These are phyloP conservation scores for Dynastes tityus DNA, from an alignment of 2,888 invertebrate genomes.

Conservation along the genomic window DNA sequence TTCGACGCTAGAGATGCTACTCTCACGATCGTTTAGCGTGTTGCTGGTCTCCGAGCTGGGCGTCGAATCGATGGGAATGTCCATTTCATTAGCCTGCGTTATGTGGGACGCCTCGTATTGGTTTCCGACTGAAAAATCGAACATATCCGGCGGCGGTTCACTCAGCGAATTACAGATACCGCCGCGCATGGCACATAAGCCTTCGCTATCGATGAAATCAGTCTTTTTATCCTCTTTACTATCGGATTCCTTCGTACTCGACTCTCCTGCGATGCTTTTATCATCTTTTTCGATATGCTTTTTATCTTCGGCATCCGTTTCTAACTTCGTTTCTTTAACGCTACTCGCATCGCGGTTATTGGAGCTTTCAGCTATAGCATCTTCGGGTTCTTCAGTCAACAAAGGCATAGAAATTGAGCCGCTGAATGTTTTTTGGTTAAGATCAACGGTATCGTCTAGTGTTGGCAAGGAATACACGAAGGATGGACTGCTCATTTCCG, in stretches of 20 bases:
- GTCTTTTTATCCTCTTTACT: constrained; percentile 48
- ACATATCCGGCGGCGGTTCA: constrained; percentile 70
- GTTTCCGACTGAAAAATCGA: constrained; percentile 62
- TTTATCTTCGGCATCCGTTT: constrained; percentile 4
- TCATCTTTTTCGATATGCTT: constrained; percentile 5
- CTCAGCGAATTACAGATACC: constrained; percentile 69
- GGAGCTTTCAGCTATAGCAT: constrained; percentile 52
- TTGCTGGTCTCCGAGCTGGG: constrained; percentile 45
- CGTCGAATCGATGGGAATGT: constrained; percentile 31
- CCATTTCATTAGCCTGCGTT: constrained; percentile 30
- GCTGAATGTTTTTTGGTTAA: constrained; percentile 66
- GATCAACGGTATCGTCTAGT: constrained; percentile 65
- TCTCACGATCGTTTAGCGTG: constrained; percentile 38
- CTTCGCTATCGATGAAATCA: constrained; percentile 56
- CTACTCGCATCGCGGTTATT: constrained; percentile 21
- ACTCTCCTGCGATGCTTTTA: neutral
- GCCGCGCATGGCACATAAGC: constrained; percentile 66
- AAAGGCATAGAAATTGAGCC: constrained; percentile 76
- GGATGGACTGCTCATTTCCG: constrained; percentile 66
- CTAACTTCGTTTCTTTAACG: neutral
- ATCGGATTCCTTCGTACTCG: constrained; percentile 17
- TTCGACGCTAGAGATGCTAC: constrained; percentile 46
- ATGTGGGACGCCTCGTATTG: constrained; percentile 35
- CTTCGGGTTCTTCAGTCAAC: constrained; percentile 72
- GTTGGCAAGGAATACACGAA: constrained; percentile 66